Evolutionary conservation across 2,113 vertebrate genomes (phyloP), one percentile per base, ranked within the genome.

Genomic region (Sceloporus tristichus): DNA sequence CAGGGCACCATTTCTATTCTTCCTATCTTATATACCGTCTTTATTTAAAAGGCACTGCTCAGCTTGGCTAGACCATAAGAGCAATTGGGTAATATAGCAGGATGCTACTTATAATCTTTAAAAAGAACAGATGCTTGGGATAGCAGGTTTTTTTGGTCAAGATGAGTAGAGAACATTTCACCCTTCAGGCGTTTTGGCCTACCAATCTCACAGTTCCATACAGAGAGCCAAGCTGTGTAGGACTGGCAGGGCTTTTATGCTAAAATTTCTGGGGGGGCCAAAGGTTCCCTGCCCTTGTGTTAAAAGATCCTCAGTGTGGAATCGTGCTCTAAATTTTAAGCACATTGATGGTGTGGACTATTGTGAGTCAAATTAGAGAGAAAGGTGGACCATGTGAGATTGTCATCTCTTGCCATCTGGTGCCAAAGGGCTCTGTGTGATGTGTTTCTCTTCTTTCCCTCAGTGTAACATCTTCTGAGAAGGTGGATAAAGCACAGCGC

Each of bases 401-500:
- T 68, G 11, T 40, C 1, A 34, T 11, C 76, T 4, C 4, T 79
- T 80, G 77, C 65, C 11, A 10, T 29, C 23, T 38, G 13, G 9
- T 23, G 73, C 59, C 40, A 68, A 27, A 54, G 4, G 16, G 4
- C 38, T 80, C 48, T 25, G 29, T 27, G 10, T 54, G 90, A 23
- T 93, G 85, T 91, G 82, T 75, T 87, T 96, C 84, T 92, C 71
- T 42, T 92, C 91, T 19, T 93, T 73, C 91, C 19, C 92, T 68
- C 94, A 99, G 99, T 89, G 98, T 99, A 89, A 99, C 99, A 0
- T 99, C 99, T 81, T 99, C 99, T 8, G 99, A 99, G 95, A 99
- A 99, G 92, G 99, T 98, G 94, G 99, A 99, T 96, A 99, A 99
- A 96, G 99, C 98, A 85, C 98, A 99, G 96, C 98, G 99, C 92